Evolutionary conservation across 2,888 invertebrate genomes (phyloP), one percentile per base, ranked within the genome.

Genomic region (Agrotis clavis): DNA sequence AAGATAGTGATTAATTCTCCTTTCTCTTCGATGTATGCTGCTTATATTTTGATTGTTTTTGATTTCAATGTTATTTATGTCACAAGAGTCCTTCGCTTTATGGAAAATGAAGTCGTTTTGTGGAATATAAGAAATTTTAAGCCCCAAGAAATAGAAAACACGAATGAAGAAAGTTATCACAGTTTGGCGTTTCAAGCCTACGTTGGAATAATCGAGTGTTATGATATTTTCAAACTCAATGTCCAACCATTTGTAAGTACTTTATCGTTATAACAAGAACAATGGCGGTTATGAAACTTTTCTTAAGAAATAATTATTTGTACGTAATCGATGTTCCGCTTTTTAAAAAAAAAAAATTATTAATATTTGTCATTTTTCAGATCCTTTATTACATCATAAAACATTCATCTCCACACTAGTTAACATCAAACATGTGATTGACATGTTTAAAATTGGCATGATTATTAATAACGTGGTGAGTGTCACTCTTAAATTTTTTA

Each of bases 151-250:
- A 16, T 25, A n/a, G 5, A 35, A 25, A 14, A 25, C 21, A 41
- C 14, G 2, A 1, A 25, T 41, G 41, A 18, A 9, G n/a, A 47
- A 6, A 54, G 6, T 21, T 61, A 21, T 35, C 3, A 7, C 4
- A 54, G 14, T 14, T 57, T 3, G 54, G 30, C 71, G 54, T 77
- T 71, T 61, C 18, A 79, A n/a, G 41, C 67, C n/a, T 80, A 65
- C 19, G 13, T n/a, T 19, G 41, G 70, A 56, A 76, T 80, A 19
- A 25, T 79, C 13, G n/a, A 65, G 18, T 76, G 80, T 51, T 81
- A 62, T 50, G 16, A 70, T 14, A 59, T 59, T 16, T 67, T 66
- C 5, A 66, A 62, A 62, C 7, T 41, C 0, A 48, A 69, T 53
- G 70, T 65, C 30, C 76, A 67, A 30, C 57, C 62, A 16, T 65